A percentile compares a stretch with the other conserved stretches of the same genome.
These are phyloP conservation scores for Hemibagrus guttatus DNA, from an alignment of 2,797 vertebrate species.

Conservation along the genomic window DNA sequence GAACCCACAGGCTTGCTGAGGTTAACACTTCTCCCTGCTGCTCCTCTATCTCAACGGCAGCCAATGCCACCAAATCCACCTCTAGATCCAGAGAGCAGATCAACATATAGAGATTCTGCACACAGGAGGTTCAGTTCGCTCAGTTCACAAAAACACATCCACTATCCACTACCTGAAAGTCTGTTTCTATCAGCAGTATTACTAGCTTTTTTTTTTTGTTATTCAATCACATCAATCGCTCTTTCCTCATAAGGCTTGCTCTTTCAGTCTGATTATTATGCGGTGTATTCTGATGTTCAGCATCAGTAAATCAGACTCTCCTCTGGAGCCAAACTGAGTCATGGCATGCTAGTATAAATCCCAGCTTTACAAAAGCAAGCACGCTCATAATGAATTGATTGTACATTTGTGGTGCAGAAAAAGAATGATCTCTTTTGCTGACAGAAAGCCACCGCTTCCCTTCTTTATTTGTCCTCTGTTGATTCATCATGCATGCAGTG, in stretches of 20 bases:
- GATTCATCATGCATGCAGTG: conserved; percentile 52
- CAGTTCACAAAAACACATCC: conserved; percentile 2
- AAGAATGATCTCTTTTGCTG: conserved; percentile 56
- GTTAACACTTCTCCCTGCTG: neutral
- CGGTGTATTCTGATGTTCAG: conserved; percentile 55
- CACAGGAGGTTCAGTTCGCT: neutral
- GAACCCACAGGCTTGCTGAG: conserved; percentile 69
- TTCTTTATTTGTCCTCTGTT: conserved; percentile 46
- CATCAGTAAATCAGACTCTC: conserved; percentile 58
- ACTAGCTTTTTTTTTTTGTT: neutral
- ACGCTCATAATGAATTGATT: conserved; percentile 59
- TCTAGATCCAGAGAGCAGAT: conserved; percentile 7
- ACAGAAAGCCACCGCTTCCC: conserved; percentile 53
- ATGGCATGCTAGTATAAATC: conserved; percentile 54
- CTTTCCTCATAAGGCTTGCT: conserved; percentile 6
- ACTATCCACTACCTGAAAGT: conserved; percentile 5
- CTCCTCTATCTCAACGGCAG: neutral
- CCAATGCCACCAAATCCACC: conserved; percentile 26
- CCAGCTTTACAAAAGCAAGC: conserved; percentile 57
- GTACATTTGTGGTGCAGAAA: conserved; percentile 58
- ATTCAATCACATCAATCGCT: conserved; percentile 29
- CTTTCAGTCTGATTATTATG: conserved; percentile 56
- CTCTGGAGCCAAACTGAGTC: conserved; percentile 48
- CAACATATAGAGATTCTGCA: neutral
- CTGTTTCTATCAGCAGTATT: conserved; percentile 15